Evolutionary conservation across 1,140 invertebrate genomes (phyloP).

Genomic region (Drosophila bifasciata): DNA sequence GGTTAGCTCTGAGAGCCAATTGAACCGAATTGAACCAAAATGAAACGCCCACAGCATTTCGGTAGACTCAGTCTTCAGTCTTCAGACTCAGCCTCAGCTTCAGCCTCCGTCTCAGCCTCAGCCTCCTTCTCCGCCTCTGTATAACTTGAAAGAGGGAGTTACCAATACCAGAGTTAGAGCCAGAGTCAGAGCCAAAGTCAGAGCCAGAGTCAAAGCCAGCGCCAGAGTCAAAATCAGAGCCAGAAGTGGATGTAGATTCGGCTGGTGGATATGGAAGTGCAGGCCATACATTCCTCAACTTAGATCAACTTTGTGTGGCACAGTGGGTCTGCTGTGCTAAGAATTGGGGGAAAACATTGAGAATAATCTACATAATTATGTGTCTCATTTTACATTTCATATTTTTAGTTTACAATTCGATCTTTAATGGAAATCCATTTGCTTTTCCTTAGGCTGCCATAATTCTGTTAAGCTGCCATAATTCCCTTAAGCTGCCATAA

Average conservation of each 20-base stretch:
- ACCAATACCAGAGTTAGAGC: neutral
- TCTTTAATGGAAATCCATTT: too few relatives aligned
- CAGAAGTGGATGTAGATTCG: constrained; percentile 20
- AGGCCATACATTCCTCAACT: constrained; percentile 17
- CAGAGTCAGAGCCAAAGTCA: constrained; percentile 5
- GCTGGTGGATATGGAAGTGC: constrained; percentile 20
- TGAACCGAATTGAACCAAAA: constrained; percentile 40
- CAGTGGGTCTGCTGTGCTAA: constrained; percentile 11
- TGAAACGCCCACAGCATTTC: too few relatives aligned
- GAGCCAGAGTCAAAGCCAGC: neutral
- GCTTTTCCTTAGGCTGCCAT: too few relatives aligned
- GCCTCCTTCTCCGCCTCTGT: too few relatives aligned
- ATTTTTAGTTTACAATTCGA: too few relatives aligned
- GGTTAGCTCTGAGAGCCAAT: constrained; percentile 47
- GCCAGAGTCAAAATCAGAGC: neutral
- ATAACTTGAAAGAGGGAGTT: neutral
- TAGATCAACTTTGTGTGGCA: neutral
- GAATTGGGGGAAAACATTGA: neutral
- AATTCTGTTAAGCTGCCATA: too few relatives aligned
- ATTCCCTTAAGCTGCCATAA: too few relatives aligned
- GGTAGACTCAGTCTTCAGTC: too few relatives aligned
- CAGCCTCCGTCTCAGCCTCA: too few relatives aligned
- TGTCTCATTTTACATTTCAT: too few relatives aligned
- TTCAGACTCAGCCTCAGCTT: too few relatives aligned
- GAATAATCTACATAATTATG: too few relatives aligned